Evolutionary conservation across 2,797 vertebrate species (phyloP).

Genomic region (Arctocebus calabarensis): DNA sequence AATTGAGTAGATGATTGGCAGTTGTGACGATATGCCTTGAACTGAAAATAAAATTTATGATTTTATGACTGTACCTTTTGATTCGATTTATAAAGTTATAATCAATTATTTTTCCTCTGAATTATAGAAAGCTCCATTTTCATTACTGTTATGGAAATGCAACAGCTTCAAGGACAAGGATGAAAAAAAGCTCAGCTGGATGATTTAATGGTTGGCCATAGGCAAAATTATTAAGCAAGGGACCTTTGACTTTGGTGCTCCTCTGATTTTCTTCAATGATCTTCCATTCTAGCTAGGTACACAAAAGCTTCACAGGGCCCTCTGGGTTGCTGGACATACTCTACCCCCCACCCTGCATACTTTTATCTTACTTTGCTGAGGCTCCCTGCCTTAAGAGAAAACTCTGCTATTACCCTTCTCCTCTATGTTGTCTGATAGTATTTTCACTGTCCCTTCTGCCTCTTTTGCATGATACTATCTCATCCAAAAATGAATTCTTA

Average conservation of each 20-base stretch:
- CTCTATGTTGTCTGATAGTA: neutral
- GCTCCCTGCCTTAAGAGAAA: neutral
- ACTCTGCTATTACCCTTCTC: neutral
- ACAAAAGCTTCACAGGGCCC: neutral
- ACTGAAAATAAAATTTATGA: neutral
- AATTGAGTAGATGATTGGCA: neutral
- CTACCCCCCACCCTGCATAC: neutral
- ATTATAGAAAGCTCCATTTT: slow-evolving; percentile 33
- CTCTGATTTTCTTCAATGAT: neutral
- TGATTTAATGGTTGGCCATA: neutral
- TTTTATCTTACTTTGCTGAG: neutral
- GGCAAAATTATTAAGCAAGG: neutral
- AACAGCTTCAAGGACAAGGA: neutral
- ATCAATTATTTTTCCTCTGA: slow-evolving; percentile 50
- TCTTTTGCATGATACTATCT: neutral
- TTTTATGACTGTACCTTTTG: neutral
- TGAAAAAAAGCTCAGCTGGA: neutral
- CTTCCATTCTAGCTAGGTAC: neutral
- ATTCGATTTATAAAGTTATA: slow-evolving; percentile 22
- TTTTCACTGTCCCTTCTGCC: neutral
- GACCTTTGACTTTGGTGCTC: slow-evolving; percentile 10
- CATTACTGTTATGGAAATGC: neutral
- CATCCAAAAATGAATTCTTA: neutral
- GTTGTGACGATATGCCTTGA: neutral
- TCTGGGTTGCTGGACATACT: neutral